These are phyloP conservation scores for Micropoecilia bifurca DNA, from an alignment of 2,797 vertebrate genomes.

Conservation along the genomic window DNA sequence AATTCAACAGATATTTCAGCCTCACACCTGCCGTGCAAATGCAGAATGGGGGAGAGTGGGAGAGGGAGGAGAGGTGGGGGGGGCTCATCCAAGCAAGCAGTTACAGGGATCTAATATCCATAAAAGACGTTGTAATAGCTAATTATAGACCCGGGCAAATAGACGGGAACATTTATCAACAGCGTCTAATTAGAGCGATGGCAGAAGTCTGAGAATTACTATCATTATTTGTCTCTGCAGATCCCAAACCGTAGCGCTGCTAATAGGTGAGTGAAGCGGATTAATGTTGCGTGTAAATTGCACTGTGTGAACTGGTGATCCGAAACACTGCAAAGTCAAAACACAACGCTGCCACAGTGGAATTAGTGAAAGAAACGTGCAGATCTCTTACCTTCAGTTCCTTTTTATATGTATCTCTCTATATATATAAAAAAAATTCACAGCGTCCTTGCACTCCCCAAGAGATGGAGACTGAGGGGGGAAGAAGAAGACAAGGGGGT, in stretches of 20 bases:
- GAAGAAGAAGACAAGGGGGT: constrained; percentile 10
- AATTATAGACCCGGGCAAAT: constrained; percentile 63
- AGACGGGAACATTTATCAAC: constrained; percentile 36
- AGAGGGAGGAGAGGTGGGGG: background rate
- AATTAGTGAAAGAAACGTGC: constrained; percentile 33
- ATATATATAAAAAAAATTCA: constrained; percentile 14
- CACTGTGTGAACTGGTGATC: constrained; percentile 39
- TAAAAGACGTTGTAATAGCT: constrained; percentile 54
- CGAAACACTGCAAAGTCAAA: constrained; percentile 48
- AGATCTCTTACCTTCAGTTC: constrained; percentile 71
- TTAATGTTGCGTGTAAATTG: constrained; percentile 53
- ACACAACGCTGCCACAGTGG: constrained; percentile 31
- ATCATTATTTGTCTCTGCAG: constrained; percentile 27
- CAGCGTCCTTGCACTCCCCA: constrained; percentile 71
- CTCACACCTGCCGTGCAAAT: constrained; percentile 38
- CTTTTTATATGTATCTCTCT: background rate
- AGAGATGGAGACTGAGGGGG: constrained; percentile 53
- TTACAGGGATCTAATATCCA: constrained; percentile 57
- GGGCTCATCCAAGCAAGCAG: constrained; percentile 40
- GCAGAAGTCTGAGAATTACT: constrained; percentile 29
- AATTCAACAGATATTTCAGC: constrained; percentile 29
- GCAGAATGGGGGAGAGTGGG: constrained; percentile 3
- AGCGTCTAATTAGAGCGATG: constrained; percentile 31
- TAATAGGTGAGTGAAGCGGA: constrained; percentile 66
- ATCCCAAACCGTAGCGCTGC: constrained; percentile 21